phyloP scores from a whole-genome alignment of 1,140 invertebrate species.

The Drosophila mojavensis region DNA sequence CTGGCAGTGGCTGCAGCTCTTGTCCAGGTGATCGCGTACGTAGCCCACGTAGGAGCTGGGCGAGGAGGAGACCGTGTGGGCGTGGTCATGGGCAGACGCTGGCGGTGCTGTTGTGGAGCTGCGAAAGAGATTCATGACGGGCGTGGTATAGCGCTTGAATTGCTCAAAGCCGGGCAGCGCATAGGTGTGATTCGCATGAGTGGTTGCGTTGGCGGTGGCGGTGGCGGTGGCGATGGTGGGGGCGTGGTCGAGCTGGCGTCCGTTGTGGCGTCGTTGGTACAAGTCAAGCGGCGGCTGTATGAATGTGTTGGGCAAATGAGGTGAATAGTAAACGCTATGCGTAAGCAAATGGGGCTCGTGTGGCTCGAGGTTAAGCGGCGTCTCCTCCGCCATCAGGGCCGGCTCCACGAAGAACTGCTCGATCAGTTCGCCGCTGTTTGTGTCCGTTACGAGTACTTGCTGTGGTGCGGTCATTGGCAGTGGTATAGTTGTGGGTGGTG shows the following conservation, averaged over 20 bases:
- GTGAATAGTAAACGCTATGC: conserved; percentile 61
- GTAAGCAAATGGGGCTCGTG: conserved; percentile 67
- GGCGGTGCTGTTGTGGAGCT: conserved; percentile 50
- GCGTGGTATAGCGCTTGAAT: conserved; percentile 78
- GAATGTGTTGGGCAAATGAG: conserved; percentile 59
- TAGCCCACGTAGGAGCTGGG: conserved; percentile 78
- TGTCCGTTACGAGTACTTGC: conserved; percentile 69
- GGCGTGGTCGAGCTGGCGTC: conserved; percentile 61
- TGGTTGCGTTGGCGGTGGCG: conserved; percentile 43
- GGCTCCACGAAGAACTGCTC: conserved; percentile 76
- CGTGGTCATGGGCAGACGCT: conserved; percentile 56
- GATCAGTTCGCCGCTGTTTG: conserved; percentile 68
- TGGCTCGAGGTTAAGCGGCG: conserved; percentile 38
- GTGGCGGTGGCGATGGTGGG: conserved; percentile 51
- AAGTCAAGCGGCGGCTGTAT: conserved; percentile 38
- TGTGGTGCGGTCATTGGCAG: conserved; percentile 58
- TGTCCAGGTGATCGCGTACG: conserved; percentile 79
- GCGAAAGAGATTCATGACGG: conserved; percentile 82
- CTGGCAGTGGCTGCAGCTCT: conserved; percentile 81
- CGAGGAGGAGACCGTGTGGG: conserved; percentile 71
- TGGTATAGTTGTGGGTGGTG: conserved; percentile 14
- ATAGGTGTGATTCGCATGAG: conserved; percentile 38
- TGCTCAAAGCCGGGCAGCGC: conserved; percentile 67
- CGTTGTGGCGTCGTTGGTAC: conserved; percentile 58
- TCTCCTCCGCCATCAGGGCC: conserved; percentile 62